phyloP scores from a whole-genome alignment of 2,113 vertebrate species.

The Propithecus coquereli region DNA sequence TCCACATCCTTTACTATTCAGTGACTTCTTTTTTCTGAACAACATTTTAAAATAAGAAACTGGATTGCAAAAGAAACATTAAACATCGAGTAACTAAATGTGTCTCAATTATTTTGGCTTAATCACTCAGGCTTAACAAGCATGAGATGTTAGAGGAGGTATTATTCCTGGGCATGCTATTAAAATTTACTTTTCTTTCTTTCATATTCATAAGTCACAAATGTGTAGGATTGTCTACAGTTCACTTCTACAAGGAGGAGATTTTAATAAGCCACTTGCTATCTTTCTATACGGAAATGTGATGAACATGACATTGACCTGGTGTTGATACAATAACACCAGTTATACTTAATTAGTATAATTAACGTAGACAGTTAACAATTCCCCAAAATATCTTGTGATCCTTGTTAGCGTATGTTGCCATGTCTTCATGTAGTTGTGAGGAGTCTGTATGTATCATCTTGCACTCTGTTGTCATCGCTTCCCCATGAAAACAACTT shows the following conservation, averaged over 20 bases:
- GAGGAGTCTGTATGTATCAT: not conserved
- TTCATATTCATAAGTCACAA: not conserved
- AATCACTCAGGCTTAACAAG: not conserved
- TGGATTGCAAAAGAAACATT: not conserved
- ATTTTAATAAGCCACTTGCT: not conserved
- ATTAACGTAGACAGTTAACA: not conserved
- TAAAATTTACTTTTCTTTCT: not conserved
- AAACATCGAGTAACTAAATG: not conserved
- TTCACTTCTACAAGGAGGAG: not conserved
- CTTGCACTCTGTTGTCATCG: not conserved
- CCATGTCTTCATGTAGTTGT: not conserved
- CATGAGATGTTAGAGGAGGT: not conserved
- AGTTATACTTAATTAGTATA: constrained; percentile 23
- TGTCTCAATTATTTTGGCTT: not conserved
- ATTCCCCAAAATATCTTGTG: not conserved
- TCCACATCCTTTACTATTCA: not conserved
- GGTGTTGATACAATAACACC: not conserved
- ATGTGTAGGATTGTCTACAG: not conserved
- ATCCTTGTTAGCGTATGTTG: not conserved
- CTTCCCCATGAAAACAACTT: not conserved
- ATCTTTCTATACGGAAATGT: not conserved
- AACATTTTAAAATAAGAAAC: not conserved
- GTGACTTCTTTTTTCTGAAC: not conserved
- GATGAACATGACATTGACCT: not conserved
- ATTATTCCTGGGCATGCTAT: not conserved